Evolutionary conservation across 2,113 vertebrate species (phyloP).

Genomic region (Tetrax tetrax): DNA sequence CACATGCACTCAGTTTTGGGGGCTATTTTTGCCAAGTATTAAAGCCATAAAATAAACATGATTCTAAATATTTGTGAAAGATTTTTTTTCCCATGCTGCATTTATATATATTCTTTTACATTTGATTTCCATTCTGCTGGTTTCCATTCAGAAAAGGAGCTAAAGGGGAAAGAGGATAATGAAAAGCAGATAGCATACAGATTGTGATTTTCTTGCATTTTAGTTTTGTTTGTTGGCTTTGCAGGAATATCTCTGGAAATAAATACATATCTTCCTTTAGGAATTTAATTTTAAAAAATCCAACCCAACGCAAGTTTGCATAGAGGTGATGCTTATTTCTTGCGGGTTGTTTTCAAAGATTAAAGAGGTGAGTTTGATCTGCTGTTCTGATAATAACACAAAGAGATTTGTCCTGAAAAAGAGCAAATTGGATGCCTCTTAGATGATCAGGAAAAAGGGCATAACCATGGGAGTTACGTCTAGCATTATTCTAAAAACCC

Average conservation of each 20-base stretch:
- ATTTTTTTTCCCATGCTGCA: neutral
- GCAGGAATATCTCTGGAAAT: neutral
- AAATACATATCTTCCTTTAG: neutral
- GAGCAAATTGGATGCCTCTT: neutral
- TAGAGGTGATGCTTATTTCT: neutral
- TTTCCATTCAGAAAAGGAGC: conserved; percentile 17
- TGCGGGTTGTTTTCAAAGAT: neutral
- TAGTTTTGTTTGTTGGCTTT: neutral
- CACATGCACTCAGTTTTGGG: conserved; percentile 18
- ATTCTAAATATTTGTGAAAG: conserved; percentile 31
- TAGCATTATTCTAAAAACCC: neutral
- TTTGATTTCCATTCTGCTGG: neutral
- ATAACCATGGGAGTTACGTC: neutral
- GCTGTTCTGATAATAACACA: neutral
- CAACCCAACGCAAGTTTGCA: rapidly evolving
- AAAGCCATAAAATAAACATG: conserved; percentile 38
- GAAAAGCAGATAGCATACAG: neutral
- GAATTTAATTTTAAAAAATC: neutral
- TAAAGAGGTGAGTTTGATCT: neutral
- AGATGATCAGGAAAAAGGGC: neutral
- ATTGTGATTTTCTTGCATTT: neutral
- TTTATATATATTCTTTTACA: neutral
- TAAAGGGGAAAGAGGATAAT: neutral
- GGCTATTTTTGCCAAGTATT: conserved; percentile 40
- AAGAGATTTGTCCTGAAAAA: neutral